Conservation (phyloP, 2,888 invertebrate species). For the Drosophila heteroneura region DNA sequence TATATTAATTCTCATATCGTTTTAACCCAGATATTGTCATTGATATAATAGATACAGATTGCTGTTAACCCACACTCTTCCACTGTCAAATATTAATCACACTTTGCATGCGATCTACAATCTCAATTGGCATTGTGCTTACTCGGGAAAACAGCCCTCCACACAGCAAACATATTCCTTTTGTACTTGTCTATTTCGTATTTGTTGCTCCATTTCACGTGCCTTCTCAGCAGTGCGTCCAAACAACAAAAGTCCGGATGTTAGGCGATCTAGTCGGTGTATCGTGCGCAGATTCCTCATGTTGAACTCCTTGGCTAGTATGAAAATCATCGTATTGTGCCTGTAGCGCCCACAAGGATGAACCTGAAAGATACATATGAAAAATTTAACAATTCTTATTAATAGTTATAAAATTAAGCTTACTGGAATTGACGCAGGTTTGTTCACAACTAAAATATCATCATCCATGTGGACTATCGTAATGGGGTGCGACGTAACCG, state of each 20-base stretch:
- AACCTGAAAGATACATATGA: slow-evolving; percentile 88
- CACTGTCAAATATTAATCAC: neutral
- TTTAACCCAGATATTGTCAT: too few relatives aligned
- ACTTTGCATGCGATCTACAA: neutral
- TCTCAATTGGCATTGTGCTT: slow-evolving; percentile 66
- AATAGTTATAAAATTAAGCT: slow-evolving; percentile 83
- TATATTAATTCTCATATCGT: too few relatives aligned
- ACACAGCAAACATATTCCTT: slow-evolving; percentile 98
- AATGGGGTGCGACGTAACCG: slow-evolving; percentile 97
- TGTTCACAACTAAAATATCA: slow-evolving; percentile 99
- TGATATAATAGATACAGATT: neutral
- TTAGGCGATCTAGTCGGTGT: slow-evolving; percentile 97
- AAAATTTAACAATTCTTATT: neutral
- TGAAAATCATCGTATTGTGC: slow-evolving; percentile 98
- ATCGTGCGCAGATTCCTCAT: slow-evolving; percentile 96
- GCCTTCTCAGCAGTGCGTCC: slow-evolving; percentile 97
- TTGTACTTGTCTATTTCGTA: slow-evolving; percentile 94
- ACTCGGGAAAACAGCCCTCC: slow-evolving; percentile 96
- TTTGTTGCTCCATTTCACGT: slow-evolving; percentile 96
- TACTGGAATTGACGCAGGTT: slow-evolving; percentile 99
- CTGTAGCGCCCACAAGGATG: slow-evolving; percentile 99
- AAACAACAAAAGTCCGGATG: slow-evolving; percentile 95
- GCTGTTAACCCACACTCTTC: neutral
- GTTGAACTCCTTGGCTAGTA: slow-evolving; percentile 97
- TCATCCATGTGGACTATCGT: slow-evolving; percentile 98